Percentiles rank a stretch among this genome's conserved stretches.
These are phyloP conservation scores for Diarsia brunnea DNA, from an alignment of 2,888 invertebrate genomes.

Conservation along the genomic window DNA sequence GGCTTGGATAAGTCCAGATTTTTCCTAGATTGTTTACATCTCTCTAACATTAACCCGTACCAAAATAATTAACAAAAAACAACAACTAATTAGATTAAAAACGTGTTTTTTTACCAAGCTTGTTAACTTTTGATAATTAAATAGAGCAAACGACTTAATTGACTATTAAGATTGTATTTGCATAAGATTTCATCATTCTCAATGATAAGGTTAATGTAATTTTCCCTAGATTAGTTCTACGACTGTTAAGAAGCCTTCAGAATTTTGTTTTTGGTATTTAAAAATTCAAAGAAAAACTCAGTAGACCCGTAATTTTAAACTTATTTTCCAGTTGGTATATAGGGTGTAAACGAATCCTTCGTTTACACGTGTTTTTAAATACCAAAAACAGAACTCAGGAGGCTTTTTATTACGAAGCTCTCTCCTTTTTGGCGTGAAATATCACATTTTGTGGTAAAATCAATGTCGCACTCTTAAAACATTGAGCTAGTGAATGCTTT, in stretches of 20 bases:
- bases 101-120: slow-evolving; percentile 22
- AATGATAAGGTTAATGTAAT: slow-evolving; percentile 15
- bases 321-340: neutral
- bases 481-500: no score
- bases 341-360: no score
- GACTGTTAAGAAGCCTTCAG: neutral
- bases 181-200: slow-evolving; percentile 53
- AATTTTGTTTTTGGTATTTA: no score
- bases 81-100: slow-evolving; percentile 12
- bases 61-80: slow-evolving; percentile 4
- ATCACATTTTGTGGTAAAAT: no score
- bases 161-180: slow-evolving; percentile 43
- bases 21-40: neutral
- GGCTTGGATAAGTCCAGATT: neutral
- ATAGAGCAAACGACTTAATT: slow-evolving; percentile 33
- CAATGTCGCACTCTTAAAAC: no score
- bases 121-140: slow-evolving; percentile 39
- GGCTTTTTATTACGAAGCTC: no score
- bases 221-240: slow-evolving; percentile 40
- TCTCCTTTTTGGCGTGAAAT: no score
- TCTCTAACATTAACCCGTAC: neutral
- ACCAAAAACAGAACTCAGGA: no score
- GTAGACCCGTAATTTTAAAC: neutral
- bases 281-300: no score
- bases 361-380: no score